Base-by-base conservation (phyloP, 2,888 invertebrate genomes). In the Drosophila crucigera region DNA sequence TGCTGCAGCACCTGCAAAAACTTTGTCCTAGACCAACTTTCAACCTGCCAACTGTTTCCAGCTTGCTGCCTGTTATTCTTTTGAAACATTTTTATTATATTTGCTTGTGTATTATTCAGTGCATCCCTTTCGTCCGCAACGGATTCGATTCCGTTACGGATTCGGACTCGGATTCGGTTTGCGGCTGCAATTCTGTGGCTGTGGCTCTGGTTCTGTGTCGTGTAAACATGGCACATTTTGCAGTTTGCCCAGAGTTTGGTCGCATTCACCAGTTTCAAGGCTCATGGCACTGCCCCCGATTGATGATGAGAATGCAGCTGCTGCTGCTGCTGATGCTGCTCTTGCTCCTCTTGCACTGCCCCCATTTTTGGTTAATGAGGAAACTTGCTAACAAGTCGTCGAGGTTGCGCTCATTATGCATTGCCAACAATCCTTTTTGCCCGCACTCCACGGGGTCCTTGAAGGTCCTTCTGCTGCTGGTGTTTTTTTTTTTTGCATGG, bases 1-100 rank as follows among this genome's bases (percentile, higher is more conserved):
- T 10, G 25, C 30, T 4, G 63, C 56, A 58, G 56, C 62, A 41
- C 33, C 43, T 66, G 70, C 59, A 77, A 75, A 74, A 76, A 83
- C 80, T 90, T 88, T 91, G 91, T 90, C 91, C 91, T 91, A 91
- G 91, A 91, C 91, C 91, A 91, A 91, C 83, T 91, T 91, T 82
- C 60, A 52, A 65, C 25, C 43, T 65, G 58, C 43, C 73, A 55
- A 67, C 47, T 56, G 64, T 60, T 33, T 39, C 43, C 56, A 25
- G 11, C 55, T 28, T 41, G 39, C 35, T 59, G 31, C 31, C 41
- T 43, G 53, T 82, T 63, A 64, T 73, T 73, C 80, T 83, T 80
- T 82, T 76, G 76, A 72, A 78, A 84, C 79, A 84, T 78, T 90
- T 86, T 72, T 78, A 73, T 80, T 78, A 73, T 79, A 72, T 77